Base-by-base conservation (phyloP, 1,140 invertebrate genomes). In the Dendroctonus ponderosae region DNA sequence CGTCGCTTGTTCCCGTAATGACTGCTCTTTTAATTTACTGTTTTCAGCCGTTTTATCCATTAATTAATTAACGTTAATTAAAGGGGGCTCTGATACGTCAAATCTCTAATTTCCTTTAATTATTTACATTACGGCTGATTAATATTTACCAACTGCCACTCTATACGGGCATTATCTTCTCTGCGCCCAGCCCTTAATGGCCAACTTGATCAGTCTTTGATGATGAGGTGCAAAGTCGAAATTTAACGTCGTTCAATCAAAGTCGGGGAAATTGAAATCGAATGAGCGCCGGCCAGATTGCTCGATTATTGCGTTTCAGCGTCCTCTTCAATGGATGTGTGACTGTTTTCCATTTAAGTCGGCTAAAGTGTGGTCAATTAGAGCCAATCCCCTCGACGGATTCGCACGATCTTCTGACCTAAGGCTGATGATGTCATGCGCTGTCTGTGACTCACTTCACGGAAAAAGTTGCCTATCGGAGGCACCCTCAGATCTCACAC, bases 41-140 rank as follows among this genome's bases (percentile, higher is more conserved):
- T 53, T 70, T 67, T 70, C 60, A 59, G 64, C 60, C 60, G 60
- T 66, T 70, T 70, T 70, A 62, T 54, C 65, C 68, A 70, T 70
- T 70, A 70, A 70, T 70, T 70, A 61, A 70, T 70, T 70, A 70
- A 67, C 12, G 48, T 60, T 70, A 42, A 67, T 65, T 70, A 61
- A 54, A 48, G 44, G 7, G 15, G 57, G 61, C 65, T 70, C 59
- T 70, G 68, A 70, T 70, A 70, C 68, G 65, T 70, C 68, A 64
- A 70, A 70, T 70, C 68, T 67, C 61, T 62, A 67, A 70, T 70
- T 70, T 66, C 53, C 64, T 60, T 70, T 70, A 70, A 70, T 70
- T 66, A 70, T 66, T 67, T 62, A 67, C 68, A 67, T 70, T 70
- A 66, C 61, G 61, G 63, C 62, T 70, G 65, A 70, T 70, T 70